Base-by-base conservation (phyloP, 2,888 invertebrate species). In the Drosophila yooni region DNA sequence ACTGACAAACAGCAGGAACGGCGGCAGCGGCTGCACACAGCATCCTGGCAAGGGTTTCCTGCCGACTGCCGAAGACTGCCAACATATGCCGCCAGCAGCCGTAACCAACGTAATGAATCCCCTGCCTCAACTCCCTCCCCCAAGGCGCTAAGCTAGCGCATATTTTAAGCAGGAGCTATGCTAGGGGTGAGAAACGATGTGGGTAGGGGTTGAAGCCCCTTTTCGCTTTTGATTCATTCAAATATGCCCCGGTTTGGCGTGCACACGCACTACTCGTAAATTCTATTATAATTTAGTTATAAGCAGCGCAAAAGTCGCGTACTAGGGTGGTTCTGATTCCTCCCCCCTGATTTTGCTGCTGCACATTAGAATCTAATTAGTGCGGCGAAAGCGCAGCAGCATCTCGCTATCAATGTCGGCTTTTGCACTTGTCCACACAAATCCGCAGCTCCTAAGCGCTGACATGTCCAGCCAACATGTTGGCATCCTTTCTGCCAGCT, bases 301-400 rank as follows among this genome's bases (percentile, higher is more conserved):
- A 82, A 86, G 80, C 77, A 68, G 59, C 57, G 58, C 76, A 60
- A 69, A 66, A 63, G 33, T 59, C 62, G 61, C 56, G 33, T 21
- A 15, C 25, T 53, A 68, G 79, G 77, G 79, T 80, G 69, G 59
- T 66, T 52, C n/a, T 53, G 27, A 15, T 25, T 27, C 54, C 78
- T 63, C 74, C 77, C 71, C 71, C 51, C 68, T 70, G 51, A 62
- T 68, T 78, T 58, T 6, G n/a, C 68, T 31, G 50, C 54, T 76
- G 77, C 80, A 87, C 77, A 91, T 91, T 91, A 88, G 90, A 91
- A 84, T 89, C 83, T 89, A 91, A 91, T 91, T 91, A 91, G 89
- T 73, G 74, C 68, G 70, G 68, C 62, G 63, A 77, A 76, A 74
- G 82, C 74, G 85, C 74, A 74, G 70, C 70, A 40, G 69, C 62